Evolutionary conservation across 1,140 invertebrate species (phyloP), one percentile per base, ranked within the genome.

Genomic region (Brachionus koreanus): DNA sequence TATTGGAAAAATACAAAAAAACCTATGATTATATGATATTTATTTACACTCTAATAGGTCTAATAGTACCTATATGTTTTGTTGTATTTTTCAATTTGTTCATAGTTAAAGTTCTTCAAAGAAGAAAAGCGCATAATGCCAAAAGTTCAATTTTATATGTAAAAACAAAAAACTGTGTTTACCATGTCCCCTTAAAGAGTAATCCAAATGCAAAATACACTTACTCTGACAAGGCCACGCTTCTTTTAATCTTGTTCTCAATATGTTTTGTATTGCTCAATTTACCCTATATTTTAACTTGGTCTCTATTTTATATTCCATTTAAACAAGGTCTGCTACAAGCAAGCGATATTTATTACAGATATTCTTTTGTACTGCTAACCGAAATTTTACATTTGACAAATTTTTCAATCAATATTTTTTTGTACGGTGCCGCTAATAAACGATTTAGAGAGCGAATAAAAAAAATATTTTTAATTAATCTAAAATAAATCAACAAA

Each of bases 61-160:
- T 52, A 7, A 25, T 77, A 9, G 29, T 77, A 29, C 74, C 74
- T n/a, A 52, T 77, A 13, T 2, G 46, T 29, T 6, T 77, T 9
- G 25, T 77, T n/a, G n/a, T 16, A 3, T 77, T 49, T 37, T 77
- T 77, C 16, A 77, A 77, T 39, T 16, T 61, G 10, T 77, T 37
- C 37, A 77, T 77, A 9, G 52, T 19, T 10, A 52, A 37, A 33
- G 19, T 77, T 25, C 19, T 77, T 9, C 9, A 23, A 0, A 49
- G 10, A 6, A 29, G 43, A 61, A 77, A 77, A 19, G 49, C n/a
- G 9, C 42, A 42, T 16, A 69, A 16, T 39, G 5, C 19, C 2
- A 37, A 19, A 57, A 57, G 19, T 69, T 63, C 29, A 25, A 63
- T 23, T 12, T 42, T 42, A 13, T 29, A 29, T 29, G 29, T 29